Evolutionary conservation across 2,113 vertebrate genomes (phyloP), one percentile per base, ranked within the genome.

Genomic region (Calidris pygmaea): DNA sequence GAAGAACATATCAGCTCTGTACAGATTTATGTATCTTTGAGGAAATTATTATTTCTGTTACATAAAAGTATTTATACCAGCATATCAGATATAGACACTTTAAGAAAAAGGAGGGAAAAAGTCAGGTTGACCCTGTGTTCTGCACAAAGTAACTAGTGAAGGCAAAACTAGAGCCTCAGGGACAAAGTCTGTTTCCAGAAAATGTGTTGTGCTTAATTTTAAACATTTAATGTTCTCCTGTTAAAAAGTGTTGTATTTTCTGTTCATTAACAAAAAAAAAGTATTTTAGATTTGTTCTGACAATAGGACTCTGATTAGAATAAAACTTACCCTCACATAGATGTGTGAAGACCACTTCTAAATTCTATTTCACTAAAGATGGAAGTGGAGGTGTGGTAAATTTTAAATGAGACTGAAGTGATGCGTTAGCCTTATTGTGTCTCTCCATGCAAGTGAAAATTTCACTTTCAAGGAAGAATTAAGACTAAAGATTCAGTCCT

Each of bases 21-120:
- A 50, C 3, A 86, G n/a, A 62, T 86, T 73, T 59, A 55, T 59
- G 7, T 9, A 72, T 37, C n/a, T 94, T 86, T 78, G 30, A 91
- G 45, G 26, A 91, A 84, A 94, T 55, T 50, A 53, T 19, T 67
- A 70, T 45, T 89, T 96, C 73, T 14, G 0, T 86, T 85, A n/a
- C 19, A 75, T 30, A 50, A 27, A 92, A 81, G 34, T 68, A 82
- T 77, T 82, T 90, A 56, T 90, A 94, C 52, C 76, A 97, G 76
- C 79, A 93, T 92, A 88, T 87, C 58, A 88, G 48, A 73, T 32
- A 91, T 4, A 80, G 80, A 71, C 76, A 92, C 79, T 83, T 96
- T 78, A 88, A 78, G 47, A 78, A 94, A 84, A 90, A 63, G 37
- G 20, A 91, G 29, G 41, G 35, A 56, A 18, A n/a, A 84, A 63